phyloP scores from a whole-genome alignment of 1,140 invertebrate species.

The Choristoneura fumiferana region DNA sequence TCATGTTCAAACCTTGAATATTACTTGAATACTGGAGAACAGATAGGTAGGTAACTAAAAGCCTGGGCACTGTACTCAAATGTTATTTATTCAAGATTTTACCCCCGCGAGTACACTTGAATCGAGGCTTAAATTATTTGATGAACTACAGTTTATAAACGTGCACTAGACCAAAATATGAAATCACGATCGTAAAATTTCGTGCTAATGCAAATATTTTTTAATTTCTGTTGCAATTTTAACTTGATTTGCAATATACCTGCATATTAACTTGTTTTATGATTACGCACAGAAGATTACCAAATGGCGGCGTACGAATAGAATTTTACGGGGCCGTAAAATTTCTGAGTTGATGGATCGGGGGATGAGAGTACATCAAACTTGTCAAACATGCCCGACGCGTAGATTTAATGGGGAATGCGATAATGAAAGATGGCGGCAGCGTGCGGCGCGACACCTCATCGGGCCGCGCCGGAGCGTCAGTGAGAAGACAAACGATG shows the following conservation, averaged over 20 bases:
- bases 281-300: conserved; percentile 10
- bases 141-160: no score
- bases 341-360: conserved; percentile 12
- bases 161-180: no score
- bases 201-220: no score
- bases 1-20: no score
- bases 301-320: conserved; percentile 6
- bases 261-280: neutral
- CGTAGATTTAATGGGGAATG: conserved; percentile 18
- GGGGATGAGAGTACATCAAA: conserved; percentile 1
- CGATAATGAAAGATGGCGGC: conserved; percentile 16
- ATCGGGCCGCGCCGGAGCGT: neutral
- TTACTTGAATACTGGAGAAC: no score
- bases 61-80: no score
- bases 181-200: no score
- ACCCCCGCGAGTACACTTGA: no score
- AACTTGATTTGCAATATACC: conserved; percentile 9
- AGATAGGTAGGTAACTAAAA: no score
- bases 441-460: neutral
- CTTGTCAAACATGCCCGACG: conserved; percentile 15
- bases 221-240: no score
- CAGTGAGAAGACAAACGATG: neutral
- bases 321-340: conserved; percentile 12
- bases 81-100: no score
- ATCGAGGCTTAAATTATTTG: no score